These are phyloP conservation scores for Pseudochromis fuscus DNA, from an alignment of 2,797 vertebrate species.

Conservation along the genomic window DNA sequence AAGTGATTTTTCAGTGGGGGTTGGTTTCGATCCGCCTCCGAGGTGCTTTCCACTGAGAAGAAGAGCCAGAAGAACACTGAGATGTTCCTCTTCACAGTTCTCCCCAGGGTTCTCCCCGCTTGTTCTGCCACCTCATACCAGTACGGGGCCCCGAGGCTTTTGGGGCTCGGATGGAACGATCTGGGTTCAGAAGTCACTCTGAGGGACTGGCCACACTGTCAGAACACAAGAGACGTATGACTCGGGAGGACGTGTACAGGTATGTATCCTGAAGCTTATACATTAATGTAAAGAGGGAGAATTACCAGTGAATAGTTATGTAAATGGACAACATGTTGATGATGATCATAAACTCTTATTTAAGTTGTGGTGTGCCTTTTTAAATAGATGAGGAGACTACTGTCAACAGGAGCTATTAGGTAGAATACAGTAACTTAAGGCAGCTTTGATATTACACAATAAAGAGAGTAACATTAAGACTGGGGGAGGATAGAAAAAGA, in stretches of 20 bases:
- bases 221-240: constrained; percentile 71
- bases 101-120: constrained; percentile 74
- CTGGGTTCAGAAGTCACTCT: constrained; percentile 70
- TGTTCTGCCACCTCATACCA: constrained; percentile 75
- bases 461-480: not conserved
- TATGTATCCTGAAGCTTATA: constrained; percentile 27
- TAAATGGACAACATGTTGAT: constrained; percentile 1
- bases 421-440: not conserved
- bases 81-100: constrained; percentile 66
- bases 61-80: constrained; percentile 64
- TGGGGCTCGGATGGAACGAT: constrained; percentile 63
- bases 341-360: not conserved
- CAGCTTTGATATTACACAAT: not conserved
- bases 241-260: constrained; percentile 46
- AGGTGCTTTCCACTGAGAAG: constrained; percentile 75
- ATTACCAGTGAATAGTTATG: constrained; percentile 14
- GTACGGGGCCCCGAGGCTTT: constrained; percentile 59
- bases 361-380: not conserved
- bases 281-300: constrained; percentile 40
- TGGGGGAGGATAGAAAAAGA: constrained; percentile 1
- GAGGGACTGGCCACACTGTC: constrained; percentile 76
- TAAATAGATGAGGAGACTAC: no score
- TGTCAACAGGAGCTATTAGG: not conserved
- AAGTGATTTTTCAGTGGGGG: constrained; percentile 52
- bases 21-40: constrained; percentile 73